phyloP scores from a whole-genome alignment of 2,888 invertebrate genomes.

The Melinaea marsaeus region DNA sequence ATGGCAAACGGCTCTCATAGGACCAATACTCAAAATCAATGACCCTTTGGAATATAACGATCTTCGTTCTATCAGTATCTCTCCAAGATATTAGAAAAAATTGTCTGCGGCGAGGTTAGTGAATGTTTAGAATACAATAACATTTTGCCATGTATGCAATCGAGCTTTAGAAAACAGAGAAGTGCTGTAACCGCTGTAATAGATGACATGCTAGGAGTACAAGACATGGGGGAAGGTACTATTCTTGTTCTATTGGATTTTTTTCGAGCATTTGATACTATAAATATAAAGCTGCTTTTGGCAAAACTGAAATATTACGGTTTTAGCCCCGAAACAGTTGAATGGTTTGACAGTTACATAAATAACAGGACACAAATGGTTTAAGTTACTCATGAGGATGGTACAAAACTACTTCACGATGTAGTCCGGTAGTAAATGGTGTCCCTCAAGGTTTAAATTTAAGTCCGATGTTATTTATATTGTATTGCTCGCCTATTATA shows the following conservation, averaged over 20 bases:
- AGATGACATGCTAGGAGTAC: neutral
- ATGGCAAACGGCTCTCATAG: constrained; percentile 5
- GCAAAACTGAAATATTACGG: neutral
- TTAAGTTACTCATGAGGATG: neutral
- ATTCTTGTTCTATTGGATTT: constrained; percentile 1
- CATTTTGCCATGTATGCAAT: constrained; percentile 14
- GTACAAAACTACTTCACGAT: neutral
- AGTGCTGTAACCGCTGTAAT: neutral
- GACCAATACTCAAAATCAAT: constrained; percentile 15
- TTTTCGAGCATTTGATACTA: neutral
- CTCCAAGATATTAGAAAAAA: constrained; percentile 21
- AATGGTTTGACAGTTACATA: constrained; percentile 1
- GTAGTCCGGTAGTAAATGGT: neutral
- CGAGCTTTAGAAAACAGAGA: neutral
- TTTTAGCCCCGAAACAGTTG: neutral
- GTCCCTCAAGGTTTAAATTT: neutral
- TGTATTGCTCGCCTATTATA: neutral
- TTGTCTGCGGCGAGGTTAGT: constrained; percentile 14
- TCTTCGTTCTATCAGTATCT: neutral
- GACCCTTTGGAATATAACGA: constrained; percentile 11
- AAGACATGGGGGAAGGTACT: neutral
- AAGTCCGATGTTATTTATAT: neutral
- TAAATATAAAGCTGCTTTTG: neutral
- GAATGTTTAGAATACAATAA: constrained; percentile 13
- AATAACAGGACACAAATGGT: neutral